A percentile compares a stretch with the other conserved stretches of the same genome.
Evolutionary conservation across 2,113 vertebrate species (phyloP).

Genomic region (Tauraco erythrolophus): DNA sequence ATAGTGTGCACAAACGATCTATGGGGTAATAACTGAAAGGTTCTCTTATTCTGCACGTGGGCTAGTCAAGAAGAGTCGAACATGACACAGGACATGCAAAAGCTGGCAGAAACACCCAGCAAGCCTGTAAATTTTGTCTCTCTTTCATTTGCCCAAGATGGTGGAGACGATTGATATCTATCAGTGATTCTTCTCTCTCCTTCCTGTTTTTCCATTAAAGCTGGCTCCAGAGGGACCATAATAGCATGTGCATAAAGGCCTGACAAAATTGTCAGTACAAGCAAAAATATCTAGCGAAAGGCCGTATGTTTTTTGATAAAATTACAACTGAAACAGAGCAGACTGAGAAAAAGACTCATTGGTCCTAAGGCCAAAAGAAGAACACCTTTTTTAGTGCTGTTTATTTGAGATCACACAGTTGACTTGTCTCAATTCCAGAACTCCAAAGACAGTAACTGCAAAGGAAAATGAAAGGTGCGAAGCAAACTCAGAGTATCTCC

Average conservation of each 20-base stretch:
- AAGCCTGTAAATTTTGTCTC: background rate
- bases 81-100: background rate
- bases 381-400: background rate
- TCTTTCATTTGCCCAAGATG: background rate
- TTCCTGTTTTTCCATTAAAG: background rate
- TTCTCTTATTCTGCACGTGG: background rate
- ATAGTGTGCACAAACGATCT: background rate
- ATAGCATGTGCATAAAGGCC: background rate
- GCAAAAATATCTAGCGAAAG: background rate
- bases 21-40: background rate
- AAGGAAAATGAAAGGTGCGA: background rate
- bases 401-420: background rate
- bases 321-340: background rate
- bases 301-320: background rate
- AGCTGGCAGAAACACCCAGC: background rate
- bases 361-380: background rate
- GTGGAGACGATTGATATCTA: background rate
- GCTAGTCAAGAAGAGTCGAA: background rate
- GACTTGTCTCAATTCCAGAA: background rate
- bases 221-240: background rate
- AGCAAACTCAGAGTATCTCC: background rate
- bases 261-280: background rate
- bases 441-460: background rate
- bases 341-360: background rate
- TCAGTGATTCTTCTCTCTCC: background rate